Base-by-base conservation (phyloP, 2,888 invertebrate genomes). In the Clusia tigrina region DNA sequence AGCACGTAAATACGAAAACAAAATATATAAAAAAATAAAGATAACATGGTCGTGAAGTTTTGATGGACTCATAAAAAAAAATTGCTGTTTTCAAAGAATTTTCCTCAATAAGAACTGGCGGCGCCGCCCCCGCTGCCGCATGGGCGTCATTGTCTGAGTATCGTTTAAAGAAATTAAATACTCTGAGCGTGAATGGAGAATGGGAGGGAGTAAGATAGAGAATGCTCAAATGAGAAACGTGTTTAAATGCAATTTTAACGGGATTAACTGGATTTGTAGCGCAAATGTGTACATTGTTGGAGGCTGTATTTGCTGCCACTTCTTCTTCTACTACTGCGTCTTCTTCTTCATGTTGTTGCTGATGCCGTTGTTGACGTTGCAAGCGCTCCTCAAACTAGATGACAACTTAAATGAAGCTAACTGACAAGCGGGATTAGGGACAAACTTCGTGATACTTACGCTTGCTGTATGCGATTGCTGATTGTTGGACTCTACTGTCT, bases 41-140 rank as follows among this genome's bases (percentile, higher is more conserved):
- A n/a, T 46, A 24, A 25, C n/a, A 55, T 20, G 48, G 17, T 38
- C 25, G 17, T 52, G 51, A 56, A 51, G 52, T 61, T 56, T 61
- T 56, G 52, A 56, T 61, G 61, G 18, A 38, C 56, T 56, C 51
- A 61, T 61, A 55, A 51, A 60, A 55, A 55, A n/a, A n/a, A n/a
- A n/a, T n/a, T n/a, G n/a, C n/a, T n/a, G n/a, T n/a, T n/a, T n/a
- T n/a, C n/a, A n/a, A n/a, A n/a, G n/a, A n/a, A n/a, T n/a, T n/a
- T n/a, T n/a, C n/a, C n/a, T 32, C 54, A 54, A 54, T 54, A 54
- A 54, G 26, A 32, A 54, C 26, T 54, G 26, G 54, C 54, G 54
- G 12, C 54, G n/a, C n/a, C n/a, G n/a, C n/a, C n/a, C n/a, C n/a
- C n/a, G n/a, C n/a, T n/a, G n/a, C n/a, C n/a, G 54, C 12, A 54